A percentile compares a stretch with the other conserved stretches of the same genome.
These are phyloP conservation scores for Diacarnus erythraeanus DNA, from an alignment of 37 sponge, comb jelly and placozoan genomes.

Conservation along the genomic window DNA sequence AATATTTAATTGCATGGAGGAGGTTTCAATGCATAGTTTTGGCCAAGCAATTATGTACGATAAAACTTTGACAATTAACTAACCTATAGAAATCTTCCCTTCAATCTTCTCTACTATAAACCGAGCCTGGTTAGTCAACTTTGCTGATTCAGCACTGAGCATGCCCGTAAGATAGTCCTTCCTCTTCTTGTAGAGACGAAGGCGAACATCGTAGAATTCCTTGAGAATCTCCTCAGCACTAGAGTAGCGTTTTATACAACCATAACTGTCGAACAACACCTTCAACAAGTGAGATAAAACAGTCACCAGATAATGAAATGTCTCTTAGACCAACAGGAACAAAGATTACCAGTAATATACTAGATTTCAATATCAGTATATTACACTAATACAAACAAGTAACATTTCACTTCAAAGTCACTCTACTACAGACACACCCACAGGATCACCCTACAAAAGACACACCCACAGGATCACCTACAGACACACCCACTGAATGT, in stretches of 20 bases:
- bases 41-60: background rate
- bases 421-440: no score
- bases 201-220: slow-evolving; percentile 83
- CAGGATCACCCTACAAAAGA: no score
- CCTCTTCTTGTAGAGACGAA: slow-evolving; percentile 74
- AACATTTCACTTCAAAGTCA: no score
- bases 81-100: slow-evolving; percentile 79
- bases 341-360: no score
- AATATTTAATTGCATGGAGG: no score
- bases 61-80: background rate
- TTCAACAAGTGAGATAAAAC: background rate
- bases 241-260: slow-evolving; percentile 80
- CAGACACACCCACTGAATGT: no score
- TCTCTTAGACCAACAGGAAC: no score
- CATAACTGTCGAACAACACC: slow-evolving; percentile 89
- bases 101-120: slow-evolving; percentile 93
- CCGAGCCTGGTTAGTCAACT: slow-evolving; percentile 80
- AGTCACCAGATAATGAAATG: background rate
- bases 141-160: slow-evolving; percentile 82
- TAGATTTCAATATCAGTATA: no score
- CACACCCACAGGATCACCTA: no score
- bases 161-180: slow-evolving; percentile 84
- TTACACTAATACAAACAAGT: no score
- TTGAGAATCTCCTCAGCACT: slow-evolving; percentile 68
- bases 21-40: no score